Percentiles rank a stretch among this genome's conserved stretches.
Evolutionary conservation across 2,888 invertebrate genomes (phyloP).

Genomic region (Penaeus monodon): DNA sequence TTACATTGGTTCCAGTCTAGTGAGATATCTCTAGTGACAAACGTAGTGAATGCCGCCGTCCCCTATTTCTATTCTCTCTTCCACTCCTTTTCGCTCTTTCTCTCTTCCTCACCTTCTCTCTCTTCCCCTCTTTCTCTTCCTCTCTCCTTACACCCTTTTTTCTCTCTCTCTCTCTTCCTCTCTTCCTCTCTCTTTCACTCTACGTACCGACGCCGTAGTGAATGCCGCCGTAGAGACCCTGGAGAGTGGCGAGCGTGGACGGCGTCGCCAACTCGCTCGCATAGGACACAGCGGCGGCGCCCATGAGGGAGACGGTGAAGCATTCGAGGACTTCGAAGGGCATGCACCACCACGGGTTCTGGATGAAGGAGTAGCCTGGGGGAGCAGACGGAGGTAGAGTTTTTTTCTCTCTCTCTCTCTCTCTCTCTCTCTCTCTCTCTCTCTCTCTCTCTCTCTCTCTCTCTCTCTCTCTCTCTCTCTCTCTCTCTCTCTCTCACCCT

Average conservation of each 20-base stretch:
- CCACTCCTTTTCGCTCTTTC: no score
- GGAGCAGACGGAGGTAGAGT: not conserved
- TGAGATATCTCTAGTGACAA: no score
- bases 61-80: no score
- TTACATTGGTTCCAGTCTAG: no score
- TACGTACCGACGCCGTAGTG: not conserved
- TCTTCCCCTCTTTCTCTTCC: no score
- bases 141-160: no score
- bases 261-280: conserved; percentile 76
- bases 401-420: no score
- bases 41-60: no score
- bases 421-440: no score
- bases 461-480: not conserved
- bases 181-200: no score
- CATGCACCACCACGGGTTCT: conserved; percentile 15
- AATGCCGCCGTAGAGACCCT: conserved; percentile 2
- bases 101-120: no score
- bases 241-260: not conserved
- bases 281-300: conserved; percentile 82
- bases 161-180: no score
- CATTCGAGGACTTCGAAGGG: conserved; percentile 8
- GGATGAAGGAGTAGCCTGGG: not conserved
- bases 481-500: not conserved
- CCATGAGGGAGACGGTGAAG: conserved; percentile 79
- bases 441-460: not conserved